Base-by-base conservation (phyloP, 2,113 vertebrate species). In the Ailuropoda melanoleuca region DNA sequence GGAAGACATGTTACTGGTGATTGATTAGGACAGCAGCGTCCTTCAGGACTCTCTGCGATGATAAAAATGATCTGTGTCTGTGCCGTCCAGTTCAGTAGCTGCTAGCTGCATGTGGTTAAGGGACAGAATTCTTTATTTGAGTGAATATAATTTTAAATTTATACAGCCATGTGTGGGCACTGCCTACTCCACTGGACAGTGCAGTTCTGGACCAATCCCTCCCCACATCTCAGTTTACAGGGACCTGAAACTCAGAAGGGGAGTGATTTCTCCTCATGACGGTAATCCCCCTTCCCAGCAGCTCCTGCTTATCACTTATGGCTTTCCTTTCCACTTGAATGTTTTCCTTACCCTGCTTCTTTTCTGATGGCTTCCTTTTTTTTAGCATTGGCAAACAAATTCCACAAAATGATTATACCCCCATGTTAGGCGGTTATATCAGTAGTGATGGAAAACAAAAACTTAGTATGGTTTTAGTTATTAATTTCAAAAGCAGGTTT, bases 401-500 rank as follows among this genome's bases (percentile, higher is more conserved):
- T 81, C 31, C 39, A 80, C 19, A 86, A 88, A 94, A 53, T 60
- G 18, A 94, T 80, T 53, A 80, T 7, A 70, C 3, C 1, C 1
- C 15, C 39, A 60, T 2, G 55, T 87, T 72, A 95, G 82, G 29
- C 18, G 13, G 23, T 55, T 92, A 10, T 74, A 66, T 46, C n/a
- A 92, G 8, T 92, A 88, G 85, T 66, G 34, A 50, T 72, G 46
- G 50, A 55, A 70, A 85, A 53, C 1, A 84, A 90, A 56, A 62
- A 26, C 23, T 26, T 74, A 55, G 21, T 13, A n/a, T 1, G 60
- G 23, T 48, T 95, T 92, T 70, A 77, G 58, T 34, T 95, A 34
- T 75, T 84, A 90, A 80, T 88, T 87, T 90, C 53, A 81, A 80
- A 97, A 94, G 31, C 34, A 78, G 23, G 58, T 93, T 94, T 80